Conservation (phyloP, 2,113 vertebrate species). For the Podarcis raffonei region DNA sequence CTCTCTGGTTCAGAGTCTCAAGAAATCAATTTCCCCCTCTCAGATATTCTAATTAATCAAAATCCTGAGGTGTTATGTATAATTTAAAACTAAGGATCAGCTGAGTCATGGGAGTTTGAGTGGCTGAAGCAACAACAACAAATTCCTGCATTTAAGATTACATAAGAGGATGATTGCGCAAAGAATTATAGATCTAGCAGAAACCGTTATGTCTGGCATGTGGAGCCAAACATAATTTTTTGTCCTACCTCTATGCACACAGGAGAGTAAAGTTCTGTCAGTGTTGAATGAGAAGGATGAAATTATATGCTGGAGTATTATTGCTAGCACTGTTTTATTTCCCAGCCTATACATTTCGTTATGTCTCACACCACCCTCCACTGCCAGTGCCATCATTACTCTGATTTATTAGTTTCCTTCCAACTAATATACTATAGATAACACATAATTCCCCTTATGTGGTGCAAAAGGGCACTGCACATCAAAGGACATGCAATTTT, state of each 20-base stretch:
- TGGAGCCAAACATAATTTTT: neutral
- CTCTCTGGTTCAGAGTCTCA: neutral
- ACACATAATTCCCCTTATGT: neutral
- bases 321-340: neutral
- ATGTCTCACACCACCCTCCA: neutral
- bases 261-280: conserved; percentile 1
- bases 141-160: too few species aligned
- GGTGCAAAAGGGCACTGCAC: neutral
- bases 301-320: neutral
- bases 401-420: neutral
- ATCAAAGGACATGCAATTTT: neutral
- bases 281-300: neutral
- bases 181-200: neutral
- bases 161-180: fast-evolving
- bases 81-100: conserved; percentile 49
- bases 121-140: neutral
- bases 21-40: neutral
- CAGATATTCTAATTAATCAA: neutral
- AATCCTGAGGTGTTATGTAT: conserved; percentile 15
- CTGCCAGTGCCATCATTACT: neutral
- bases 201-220: neutral
- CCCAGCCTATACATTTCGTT: neutral
- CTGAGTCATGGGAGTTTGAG: neutral
- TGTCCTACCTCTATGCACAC: neutral
- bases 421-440: neutral